These are phyloP conservation scores for Pseudochaenichthys georgianus DNA, from an alignment of 2,797 vertebrate species.

Conservation along the genomic window DNA sequence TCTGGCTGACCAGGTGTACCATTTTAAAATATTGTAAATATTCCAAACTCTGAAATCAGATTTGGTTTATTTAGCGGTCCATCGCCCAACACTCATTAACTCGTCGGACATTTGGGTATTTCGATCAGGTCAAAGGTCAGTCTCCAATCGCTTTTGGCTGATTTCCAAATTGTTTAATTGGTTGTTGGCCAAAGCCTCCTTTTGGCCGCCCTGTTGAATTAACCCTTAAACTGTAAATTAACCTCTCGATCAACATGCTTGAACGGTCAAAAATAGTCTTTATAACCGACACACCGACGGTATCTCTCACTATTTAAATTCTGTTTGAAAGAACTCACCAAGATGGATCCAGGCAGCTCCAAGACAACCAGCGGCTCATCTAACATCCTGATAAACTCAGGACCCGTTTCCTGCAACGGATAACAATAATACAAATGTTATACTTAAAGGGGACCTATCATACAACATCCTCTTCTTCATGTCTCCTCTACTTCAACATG, in stretches of 20 bases:
- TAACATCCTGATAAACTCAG: conserved; percentile 88
- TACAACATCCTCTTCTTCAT: no score
- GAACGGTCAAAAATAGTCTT: no score
- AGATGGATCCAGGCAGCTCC: conserved; percentile 90
- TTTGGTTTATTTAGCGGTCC: not conserved
- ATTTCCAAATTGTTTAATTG: no score
- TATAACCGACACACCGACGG: no score
- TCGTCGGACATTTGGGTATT: no score
- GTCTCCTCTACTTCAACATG: no score
- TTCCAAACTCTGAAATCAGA: not conserved
- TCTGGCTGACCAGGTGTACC: not conserved
- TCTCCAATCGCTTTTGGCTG: no score
- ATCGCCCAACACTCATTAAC: not conserved
- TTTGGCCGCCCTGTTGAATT: no score
- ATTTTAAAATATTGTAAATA: not conserved
- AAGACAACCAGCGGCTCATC: conserved; percentile 86
- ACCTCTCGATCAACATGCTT: no score
- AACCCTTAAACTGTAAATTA: no score
- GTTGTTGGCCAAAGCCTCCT: no score
- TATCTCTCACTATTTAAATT: not conserved
- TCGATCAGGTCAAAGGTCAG: no score
- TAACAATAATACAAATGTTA: not conserved
- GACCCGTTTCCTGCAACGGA: conserved; percentile 84
- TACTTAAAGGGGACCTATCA: not conserved
- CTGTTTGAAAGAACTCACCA: conserved; percentile 80